Conservation (phyloP, 2,113 vertebrate genomes). For the Lepidothrix coronata region DNA sequence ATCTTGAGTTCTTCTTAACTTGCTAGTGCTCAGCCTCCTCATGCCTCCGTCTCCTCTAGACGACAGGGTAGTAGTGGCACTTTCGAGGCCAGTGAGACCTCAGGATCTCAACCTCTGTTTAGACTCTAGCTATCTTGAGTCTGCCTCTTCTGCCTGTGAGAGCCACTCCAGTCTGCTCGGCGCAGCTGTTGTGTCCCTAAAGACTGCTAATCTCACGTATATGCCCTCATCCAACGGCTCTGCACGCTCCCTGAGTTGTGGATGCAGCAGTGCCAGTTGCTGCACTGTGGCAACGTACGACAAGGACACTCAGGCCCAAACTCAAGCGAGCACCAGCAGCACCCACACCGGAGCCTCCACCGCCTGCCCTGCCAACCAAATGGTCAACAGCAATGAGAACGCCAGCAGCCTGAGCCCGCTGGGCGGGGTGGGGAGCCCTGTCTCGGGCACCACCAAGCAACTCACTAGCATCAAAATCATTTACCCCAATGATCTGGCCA, state of each 20-base stretch:
- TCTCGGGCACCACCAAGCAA: conserved; percentile 75
- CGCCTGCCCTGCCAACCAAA: conserved; percentile 77
- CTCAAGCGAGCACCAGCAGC: conserved; percentile 83
- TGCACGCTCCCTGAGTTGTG: conserved; percentile 98
- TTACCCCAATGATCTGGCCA: conserved; percentile 92
- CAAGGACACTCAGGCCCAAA: conserved; percentile 87
- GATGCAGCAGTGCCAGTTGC: conserved; percentile 98
- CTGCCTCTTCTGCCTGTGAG: conserved; percentile 70
- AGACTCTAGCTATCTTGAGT: conserved; percentile 91
- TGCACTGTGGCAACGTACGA: conserved; percentile 97
- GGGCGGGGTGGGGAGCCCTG: conserved; percentile 76
- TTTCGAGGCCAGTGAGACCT: conserved; percentile 96
- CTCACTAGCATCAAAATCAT: conserved; percentile 85
- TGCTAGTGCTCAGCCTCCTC: conserved; percentile 90
- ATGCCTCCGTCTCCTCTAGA: conserved; percentile 99
- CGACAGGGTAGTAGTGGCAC: conserved; percentile 98
- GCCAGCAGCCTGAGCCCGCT: conserved; percentile 82
- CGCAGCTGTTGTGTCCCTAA: conserved; percentile 88
- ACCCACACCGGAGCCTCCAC: conserved; percentile 76
- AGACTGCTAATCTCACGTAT: conserved; percentile 95
- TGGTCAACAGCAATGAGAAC: conserved; percentile 86
- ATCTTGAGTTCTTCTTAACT: conserved; percentile 87
- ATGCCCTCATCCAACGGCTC: conserved; percentile 99
- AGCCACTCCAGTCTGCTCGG: conserved; percentile 77
- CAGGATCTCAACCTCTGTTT: conserved; percentile 96